A percentile compares a stretch with the other conserved stretches of the same genome.
Evolutionary conservation across 1,140 invertebrate species (phyloP).

Genomic region (Daktulosphaira vitifoliae): DNA sequence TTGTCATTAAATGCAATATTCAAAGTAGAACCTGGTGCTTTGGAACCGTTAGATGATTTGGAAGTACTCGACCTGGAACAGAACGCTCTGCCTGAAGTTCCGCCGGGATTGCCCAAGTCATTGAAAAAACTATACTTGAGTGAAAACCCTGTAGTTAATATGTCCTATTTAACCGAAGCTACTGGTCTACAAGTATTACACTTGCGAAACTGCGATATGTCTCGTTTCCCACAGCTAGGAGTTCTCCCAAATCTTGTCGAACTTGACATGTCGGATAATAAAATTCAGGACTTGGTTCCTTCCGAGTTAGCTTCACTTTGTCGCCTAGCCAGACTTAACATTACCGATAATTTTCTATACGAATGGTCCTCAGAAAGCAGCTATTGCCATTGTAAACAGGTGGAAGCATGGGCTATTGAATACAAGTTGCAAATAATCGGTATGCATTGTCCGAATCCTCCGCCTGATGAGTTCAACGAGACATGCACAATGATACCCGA

Average conservation of each 20-base stretch:
- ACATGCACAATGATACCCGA: background rate
- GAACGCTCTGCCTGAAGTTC: background rate
- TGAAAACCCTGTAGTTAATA: background rate
- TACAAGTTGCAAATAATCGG: background rate
- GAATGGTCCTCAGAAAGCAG: background rate
- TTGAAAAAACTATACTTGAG: background rate
- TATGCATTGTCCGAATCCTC: background rate
- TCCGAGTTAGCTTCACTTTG: background rate
- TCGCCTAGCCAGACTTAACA: conserved; percentile 3
- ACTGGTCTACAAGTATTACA: background rate
- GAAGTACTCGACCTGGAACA: background rate
- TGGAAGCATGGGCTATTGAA: background rate
- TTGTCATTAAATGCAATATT: background rate
- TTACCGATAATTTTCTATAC: background rate
- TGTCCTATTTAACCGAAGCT: background rate
- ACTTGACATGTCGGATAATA: background rate
- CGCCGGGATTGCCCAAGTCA: conserved; percentile 4
- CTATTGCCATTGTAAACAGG: background rate
- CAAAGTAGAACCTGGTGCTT: background rate
- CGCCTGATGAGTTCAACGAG: background rate
- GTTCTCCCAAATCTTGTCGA: conserved; percentile 8
- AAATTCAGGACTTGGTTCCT: background rate
- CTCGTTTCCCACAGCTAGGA: background rate
- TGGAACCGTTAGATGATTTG: background rate
- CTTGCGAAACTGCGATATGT: background rate